phyloP scores from a whole-genome alignment of 2,888 invertebrate genomes.

The Halocaridina rubra region DNA sequence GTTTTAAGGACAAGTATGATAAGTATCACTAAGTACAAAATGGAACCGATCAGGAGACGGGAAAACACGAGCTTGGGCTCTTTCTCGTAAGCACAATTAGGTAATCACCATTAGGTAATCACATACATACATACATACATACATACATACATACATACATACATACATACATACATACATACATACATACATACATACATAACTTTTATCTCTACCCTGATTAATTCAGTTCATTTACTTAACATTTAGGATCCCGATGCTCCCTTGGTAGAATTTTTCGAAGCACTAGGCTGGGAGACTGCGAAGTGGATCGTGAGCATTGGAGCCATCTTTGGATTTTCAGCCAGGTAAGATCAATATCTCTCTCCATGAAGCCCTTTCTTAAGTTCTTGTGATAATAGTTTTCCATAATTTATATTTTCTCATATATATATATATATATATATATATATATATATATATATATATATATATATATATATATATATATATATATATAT shows the following conservation, averaged over 20 bases:
- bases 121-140: background rate
- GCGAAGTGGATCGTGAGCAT: slow-evolving; percentile 83
- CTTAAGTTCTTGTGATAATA: too few relatives aligned
- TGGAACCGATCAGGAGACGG: too few relatives aligned
- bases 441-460: background rate
- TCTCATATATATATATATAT: background rate
- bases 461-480: background rate
- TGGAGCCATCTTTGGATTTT: slow-evolving; percentile 84
- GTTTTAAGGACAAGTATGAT: too few relatives aligned
- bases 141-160: background rate
- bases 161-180: background rate
- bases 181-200: background rate
- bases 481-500: background rate
- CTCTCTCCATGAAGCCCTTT: background rate
- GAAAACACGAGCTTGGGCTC: too few relatives aligned
- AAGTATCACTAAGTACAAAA: too few relatives aligned
- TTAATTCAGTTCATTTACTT: slow-evolving; percentile 32
- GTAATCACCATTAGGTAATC: background rate
- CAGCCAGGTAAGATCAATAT: slow-evolving; percentile 75
- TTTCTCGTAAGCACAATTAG: background rate
- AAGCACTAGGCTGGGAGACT: slow-evolving; percentile 77
- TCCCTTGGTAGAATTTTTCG: slow-evolving; percentile 81
- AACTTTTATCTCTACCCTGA: background rate
- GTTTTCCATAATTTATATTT: background rate
- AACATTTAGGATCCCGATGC: slow-evolving; percentile 77